Evolutionary conservation across 2,113 vertebrate genomes (phyloP).

Genomic region (Progne subis): DNA sequence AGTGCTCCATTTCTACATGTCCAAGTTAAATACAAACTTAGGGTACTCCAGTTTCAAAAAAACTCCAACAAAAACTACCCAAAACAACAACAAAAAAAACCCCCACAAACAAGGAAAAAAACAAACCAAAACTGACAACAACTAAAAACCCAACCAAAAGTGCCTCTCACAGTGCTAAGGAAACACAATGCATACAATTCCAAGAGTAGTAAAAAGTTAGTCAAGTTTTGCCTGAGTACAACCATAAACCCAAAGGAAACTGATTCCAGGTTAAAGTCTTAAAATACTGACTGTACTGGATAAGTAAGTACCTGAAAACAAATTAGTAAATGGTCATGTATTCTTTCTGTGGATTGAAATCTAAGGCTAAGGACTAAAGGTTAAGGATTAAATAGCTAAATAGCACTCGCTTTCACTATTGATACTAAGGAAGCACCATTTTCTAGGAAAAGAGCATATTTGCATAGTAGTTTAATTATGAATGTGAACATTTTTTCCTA

Average conservation of each 20-base stretch:
- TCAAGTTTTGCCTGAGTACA: neutral
- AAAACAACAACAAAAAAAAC: neutral
- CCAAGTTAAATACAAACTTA: neutral
- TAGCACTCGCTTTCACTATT: neutral
- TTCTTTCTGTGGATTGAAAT: neutral
- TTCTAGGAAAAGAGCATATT: neutral
- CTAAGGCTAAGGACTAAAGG: neutral
- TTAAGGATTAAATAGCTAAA: neutral
- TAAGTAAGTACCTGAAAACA: neutral
- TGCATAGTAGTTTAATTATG: neutral
- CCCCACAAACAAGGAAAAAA: accelerated
- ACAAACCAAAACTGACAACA: accelerated
- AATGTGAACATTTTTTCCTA: neutral
- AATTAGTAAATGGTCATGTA: neutral
- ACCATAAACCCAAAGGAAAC: neutral
- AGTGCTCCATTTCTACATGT: neutral
- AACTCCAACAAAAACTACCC: neutral
- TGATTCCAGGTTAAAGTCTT: neutral
- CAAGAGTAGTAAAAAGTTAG: neutral
- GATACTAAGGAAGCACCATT: neutral
- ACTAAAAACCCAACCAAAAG: neutral
- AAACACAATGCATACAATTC: neutral
- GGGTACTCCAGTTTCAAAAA: neutral
- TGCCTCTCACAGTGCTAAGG: neutral
- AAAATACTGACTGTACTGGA: neutral